A percentile compares a stretch with the other conserved stretches of the same genome.
Conservation (phyloP, 2,113 vertebrate species). For the Gallinago media region DNA sequence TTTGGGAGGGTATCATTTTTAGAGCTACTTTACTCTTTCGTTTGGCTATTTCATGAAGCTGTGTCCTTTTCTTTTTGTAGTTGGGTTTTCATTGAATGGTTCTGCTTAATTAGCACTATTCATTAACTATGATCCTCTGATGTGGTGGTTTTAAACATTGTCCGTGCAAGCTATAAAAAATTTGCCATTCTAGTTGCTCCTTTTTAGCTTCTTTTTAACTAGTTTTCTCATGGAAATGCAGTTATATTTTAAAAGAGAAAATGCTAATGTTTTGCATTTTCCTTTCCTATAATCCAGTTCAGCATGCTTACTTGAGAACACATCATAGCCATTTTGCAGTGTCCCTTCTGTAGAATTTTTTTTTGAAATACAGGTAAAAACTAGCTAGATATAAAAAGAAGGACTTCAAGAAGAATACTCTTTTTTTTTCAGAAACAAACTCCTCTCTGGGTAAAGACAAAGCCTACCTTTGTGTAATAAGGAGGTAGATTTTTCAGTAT, state of each 20-base stretch:
- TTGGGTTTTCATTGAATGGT: constrained; percentile 19
- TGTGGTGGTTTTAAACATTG: constrained; percentile 64
- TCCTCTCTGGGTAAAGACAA: background rate
- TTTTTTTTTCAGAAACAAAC: background rate
- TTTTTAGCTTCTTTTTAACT: constrained; percentile 28
- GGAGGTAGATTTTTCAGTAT: background rate
- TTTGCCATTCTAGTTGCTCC: background rate
- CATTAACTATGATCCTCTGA: constrained; percentile 36
- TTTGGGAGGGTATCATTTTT: background rate
- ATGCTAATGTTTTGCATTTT: background rate
- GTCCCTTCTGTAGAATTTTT: background rate
- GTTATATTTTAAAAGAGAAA: background rate
- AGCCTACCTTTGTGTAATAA: background rate
- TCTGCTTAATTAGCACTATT: constrained; percentile 48
- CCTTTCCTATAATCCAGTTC: background rate
- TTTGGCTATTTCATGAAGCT: background rate
- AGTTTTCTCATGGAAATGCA: background rate
- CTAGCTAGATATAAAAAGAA: background rate
- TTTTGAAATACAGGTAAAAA: background rate
- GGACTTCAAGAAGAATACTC: background rate
- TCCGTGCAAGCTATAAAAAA: background rate
- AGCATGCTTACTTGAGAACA: background rate
- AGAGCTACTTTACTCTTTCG: background rate
- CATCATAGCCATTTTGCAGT: background rate
- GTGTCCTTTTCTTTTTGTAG: constrained; percentile 4